Evolutionary conservation across 2,797 vertebrate genomes (phyloP), one percentile per base, ranked within the genome.

Genomic region (Lithobates sylvaticus): DNA sequence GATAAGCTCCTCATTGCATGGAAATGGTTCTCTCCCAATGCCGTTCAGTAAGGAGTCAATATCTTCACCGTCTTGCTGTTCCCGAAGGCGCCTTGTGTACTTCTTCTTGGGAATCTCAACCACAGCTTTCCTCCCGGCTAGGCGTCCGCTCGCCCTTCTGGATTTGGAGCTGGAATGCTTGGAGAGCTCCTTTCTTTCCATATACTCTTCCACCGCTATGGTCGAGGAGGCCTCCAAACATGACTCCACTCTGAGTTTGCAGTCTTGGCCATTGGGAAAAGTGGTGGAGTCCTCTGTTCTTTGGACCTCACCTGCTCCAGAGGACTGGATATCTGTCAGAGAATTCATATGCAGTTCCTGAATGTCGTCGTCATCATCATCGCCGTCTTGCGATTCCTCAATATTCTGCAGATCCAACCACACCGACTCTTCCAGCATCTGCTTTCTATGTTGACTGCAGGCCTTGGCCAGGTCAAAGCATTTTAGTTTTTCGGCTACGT

Each of bases 391-490:
- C 0, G 92, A 90, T 0, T 95, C 95, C 0, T 94, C 94, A 89
- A 95, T 95, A 89, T 89, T 94, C 36, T 95, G 94, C 69, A 95
- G 77, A 84, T 95, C 95, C 89, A 96, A 27, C 88, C 95, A 93
- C 34, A 95, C 94, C 0, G 95, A 95, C 7, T 96, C 94, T 5
- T 96, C 94, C 26, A 96, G 86, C 94, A 95, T 95, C 88, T 95
- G 95, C 81, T 92, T 95, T 89, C 95, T 95, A 0, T 93, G 84
- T 0, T 94, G 94, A 74, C 93, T 90, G 81, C 98, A 99, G 42
- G 96, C 95, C 86, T 96, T 95, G 0, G 95, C 93, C 10, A 99
- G 93, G 75, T 96, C 96, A 81, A 93, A 91, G 76, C 98, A 99
- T 87, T 97, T 96, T 36, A 99, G 91, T 81, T 95, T 94, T 34